Conservation (phyloP, 92 coral and sea anemone species). For the Siderastrea siderea region DNA sequence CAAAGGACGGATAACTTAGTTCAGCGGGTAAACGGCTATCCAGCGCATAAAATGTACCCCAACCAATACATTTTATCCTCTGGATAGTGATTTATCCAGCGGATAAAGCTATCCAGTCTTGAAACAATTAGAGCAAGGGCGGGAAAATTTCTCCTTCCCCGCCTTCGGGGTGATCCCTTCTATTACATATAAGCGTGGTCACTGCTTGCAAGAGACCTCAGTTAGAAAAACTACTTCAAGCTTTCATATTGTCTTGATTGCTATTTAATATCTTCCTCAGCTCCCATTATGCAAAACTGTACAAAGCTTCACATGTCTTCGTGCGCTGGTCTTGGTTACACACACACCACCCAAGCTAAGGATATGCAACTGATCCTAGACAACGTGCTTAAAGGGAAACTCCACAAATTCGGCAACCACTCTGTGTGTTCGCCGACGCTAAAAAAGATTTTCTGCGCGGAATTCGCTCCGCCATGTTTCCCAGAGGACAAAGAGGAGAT, state of each 20-base stretch:
- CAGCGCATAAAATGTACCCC: too few relatives aligned
- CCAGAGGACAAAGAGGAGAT: slow-evolving; percentile 53
- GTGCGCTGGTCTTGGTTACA: slow-evolving; percentile 72
- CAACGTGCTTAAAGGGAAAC: slow-evolving; percentile 26
- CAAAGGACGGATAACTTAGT: too few relatives aligned
- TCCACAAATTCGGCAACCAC: slow-evolving; percentile 42
- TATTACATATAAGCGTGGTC: too few relatives aligned
- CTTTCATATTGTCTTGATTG: not conserved
- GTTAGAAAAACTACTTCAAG: too few relatives aligned
- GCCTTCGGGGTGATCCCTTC: too few relatives aligned
- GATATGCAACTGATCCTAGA: slow-evolving; percentile 28
- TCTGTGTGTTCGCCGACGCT: slow-evolving; percentile 50
- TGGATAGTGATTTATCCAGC: too few relatives aligned
- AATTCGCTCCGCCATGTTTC: slow-evolving; percentile 81
- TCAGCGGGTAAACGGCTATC: too few relatives aligned
- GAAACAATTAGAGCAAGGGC: too few relatives aligned
- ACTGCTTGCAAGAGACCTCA: too few relatives aligned
- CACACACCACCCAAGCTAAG: slow-evolving; percentile 44
- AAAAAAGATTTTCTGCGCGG: slow-evolving; percentile 74
- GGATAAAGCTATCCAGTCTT: too few relatives aligned
- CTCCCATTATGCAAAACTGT: slow-evolving; percentile 63
- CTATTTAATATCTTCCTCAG: slow-evolving; percentile 28
- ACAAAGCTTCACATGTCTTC: slow-evolving; percentile 56
- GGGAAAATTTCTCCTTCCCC: too few relatives aligned
- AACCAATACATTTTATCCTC: too few relatives aligned